These are phyloP conservation scores for Hyppa rectilinea DNA, from an alignment of 2,888 invertebrate genomes.

Conservation along the genomic window DNA sequence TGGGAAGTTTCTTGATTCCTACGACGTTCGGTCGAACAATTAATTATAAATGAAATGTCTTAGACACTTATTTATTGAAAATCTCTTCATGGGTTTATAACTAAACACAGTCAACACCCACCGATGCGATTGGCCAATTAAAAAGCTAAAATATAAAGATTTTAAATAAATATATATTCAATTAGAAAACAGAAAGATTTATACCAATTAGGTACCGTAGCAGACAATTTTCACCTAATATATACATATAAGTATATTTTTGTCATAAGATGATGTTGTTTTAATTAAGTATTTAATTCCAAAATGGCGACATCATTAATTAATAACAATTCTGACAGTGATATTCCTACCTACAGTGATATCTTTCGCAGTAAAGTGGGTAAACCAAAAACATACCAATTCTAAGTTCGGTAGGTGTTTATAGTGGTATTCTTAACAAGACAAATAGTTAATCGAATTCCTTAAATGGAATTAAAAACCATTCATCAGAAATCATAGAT, in stretches of 20 bases:
- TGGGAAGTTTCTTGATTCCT: constrained; percentile 37
- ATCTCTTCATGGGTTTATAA: neutral
- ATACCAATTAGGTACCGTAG: neutral
- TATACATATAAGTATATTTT: no score
- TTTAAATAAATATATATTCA: neutral
- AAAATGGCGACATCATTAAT: neutral
- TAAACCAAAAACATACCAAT: neutral
- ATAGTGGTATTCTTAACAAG: constrained; percentile 15
- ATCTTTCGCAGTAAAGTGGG: neutral
- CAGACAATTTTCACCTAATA: neutral
- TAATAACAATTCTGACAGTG: neutral
- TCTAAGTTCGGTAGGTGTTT: no score
- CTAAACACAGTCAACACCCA: neutral
- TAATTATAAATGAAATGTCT: constrained; percentile 2
- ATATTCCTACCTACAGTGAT: neutral
- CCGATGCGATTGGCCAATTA: no score
- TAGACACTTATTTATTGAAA: neutral
- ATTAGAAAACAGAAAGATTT: neutral
- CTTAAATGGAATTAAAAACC: constrained; percentile 6
- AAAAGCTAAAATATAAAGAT: neutral
- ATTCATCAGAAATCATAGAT: constrained; percentile 6
- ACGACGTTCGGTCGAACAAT: constrained; percentile 24
- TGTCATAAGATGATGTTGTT: neutral
- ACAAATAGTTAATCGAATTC: constrained; percentile 12
- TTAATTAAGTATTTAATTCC: neutral